phyloP scores from a whole-genome alignment of 2,797 vertebrate species.

The Myotis pilosus region DNA sequence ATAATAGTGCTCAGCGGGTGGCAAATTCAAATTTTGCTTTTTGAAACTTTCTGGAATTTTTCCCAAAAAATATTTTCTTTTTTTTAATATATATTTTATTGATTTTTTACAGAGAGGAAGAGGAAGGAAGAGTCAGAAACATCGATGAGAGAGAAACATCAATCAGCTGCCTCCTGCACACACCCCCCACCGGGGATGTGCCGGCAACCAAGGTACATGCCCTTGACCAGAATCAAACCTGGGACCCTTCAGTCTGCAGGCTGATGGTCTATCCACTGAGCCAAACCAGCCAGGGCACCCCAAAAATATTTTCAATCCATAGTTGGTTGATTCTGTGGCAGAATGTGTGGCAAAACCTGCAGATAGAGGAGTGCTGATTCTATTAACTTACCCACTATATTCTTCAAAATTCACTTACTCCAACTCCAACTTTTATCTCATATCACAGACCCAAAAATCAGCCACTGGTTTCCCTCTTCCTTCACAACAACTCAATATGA shows the following conservation, averaged over 20 bases:
- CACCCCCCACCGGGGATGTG: no score
- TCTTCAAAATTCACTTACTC: not conserved
- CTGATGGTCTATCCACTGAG: no score
- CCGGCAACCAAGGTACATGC: no score
- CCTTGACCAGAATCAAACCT: no score
- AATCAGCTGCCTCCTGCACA: no score
- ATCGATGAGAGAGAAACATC: no score
- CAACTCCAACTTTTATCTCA: not conserved
- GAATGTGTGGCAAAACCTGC: not conserved
- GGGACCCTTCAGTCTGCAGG: no score
- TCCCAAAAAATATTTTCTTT: not conserved
- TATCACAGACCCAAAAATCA: not conserved
- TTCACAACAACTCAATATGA: not conserved
- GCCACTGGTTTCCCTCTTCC: not conserved
- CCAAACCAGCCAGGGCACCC: no score
- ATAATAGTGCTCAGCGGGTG: not conserved
- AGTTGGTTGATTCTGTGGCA: not conserved
- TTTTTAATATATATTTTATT: no score
- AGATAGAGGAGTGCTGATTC: not conserved
- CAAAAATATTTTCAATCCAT: not conserved
- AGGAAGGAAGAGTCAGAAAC: no score
- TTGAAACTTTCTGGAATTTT: no score
- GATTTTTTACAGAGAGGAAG: no score
- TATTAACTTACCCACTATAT: not conserved
- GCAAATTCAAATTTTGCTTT: not conserved